A percentile compares a stretch with the other conserved stretches of the same genome.
Evolutionary conservation across 2,797 vertebrate genomes (phyloP).

Genomic region (Melanogrammus aeglefinus): DNA sequence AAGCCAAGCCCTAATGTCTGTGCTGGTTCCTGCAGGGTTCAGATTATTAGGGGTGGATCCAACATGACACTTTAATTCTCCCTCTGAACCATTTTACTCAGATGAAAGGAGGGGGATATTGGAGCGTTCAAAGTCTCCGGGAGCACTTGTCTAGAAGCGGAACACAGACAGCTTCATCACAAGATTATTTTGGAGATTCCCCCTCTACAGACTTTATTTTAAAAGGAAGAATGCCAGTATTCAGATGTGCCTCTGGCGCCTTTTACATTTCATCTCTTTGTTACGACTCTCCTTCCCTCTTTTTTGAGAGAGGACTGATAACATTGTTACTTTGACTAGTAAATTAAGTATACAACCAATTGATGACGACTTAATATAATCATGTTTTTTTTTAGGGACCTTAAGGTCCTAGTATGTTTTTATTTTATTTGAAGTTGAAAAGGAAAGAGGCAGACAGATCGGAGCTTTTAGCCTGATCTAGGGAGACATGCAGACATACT

Average conservation of each 20-base stretch:
- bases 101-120: background rate
- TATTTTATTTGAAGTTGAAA: background rate
- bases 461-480: background rate
- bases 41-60: background rate
- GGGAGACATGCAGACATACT: background rate
- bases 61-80: background rate
- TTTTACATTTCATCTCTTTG: background rate
- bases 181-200: conserved; percentile 3
- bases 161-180: background rate
- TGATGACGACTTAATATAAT: background rate
- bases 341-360: background rate
- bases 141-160: background rate
- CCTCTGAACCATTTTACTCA: background rate
- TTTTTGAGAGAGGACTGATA: background rate
- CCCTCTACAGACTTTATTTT: background rate
- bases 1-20: background rate
- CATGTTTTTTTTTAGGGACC: background rate
- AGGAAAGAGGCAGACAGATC: background rate
- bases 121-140: background rate
- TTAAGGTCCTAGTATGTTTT: background rate
- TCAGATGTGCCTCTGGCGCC: background rate
- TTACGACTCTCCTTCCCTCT: background rate
- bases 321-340: background rate
- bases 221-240: background rate
- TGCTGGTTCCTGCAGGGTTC: background rate